Percentiles rank a stretch among this genome's conserved stretches.
These are phyloP conservation scores for Naso thynnoides DNA, from an alignment of 2,797 vertebrate species.

Conservation along the genomic window DNA sequence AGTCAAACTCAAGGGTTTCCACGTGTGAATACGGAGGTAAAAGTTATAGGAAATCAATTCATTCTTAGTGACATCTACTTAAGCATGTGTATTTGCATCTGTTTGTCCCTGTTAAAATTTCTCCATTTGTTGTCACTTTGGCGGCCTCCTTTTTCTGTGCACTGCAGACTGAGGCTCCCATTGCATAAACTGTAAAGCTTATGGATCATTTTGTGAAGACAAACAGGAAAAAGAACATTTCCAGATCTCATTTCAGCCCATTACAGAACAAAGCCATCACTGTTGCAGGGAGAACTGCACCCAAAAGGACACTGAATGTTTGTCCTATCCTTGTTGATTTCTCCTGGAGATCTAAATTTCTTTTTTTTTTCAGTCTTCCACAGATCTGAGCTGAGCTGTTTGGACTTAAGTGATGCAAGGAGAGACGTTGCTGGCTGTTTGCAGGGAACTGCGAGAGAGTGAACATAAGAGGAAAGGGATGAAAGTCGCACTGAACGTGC, in stretches of 20 bases:
- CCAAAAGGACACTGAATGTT: conserved; percentile 34
- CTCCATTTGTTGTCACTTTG: conserved; percentile 16
- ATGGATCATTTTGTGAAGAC: conserved; percentile 42
- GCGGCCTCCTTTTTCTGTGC: conserved; percentile 7
- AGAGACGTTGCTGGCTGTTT: conserved; percentile 34
- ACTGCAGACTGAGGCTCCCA: conserved; percentile 4
- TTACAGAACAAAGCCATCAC: conserved; percentile 56
- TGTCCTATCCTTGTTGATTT: conserved; percentile 35
- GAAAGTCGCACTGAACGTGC: conserved; percentile 64
- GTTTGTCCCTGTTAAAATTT: conserved; percentile 28
- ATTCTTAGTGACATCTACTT: neutral
- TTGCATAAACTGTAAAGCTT: conserved; percentile 33
- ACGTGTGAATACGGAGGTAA: conserved; percentile 4
- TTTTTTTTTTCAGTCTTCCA: conserved; percentile 19
- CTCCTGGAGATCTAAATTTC: conserved; percentile 20
- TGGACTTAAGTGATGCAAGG: conserved; percentile 55
- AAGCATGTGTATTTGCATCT: neutral
- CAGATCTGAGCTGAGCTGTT: conserved; percentile 23
- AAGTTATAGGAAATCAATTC: conserved; percentile 8
- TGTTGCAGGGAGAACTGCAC: conserved; percentile 34
- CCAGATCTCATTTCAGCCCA: conserved; percentile 57
- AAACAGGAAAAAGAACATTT: conserved; percentile 47
- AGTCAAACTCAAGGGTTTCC: conserved; percentile 7
- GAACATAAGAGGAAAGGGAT: conserved; percentile 52
- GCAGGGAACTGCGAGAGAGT: neutral